Evolutionary conservation across 2,888 invertebrate species (phyloP).

Genomic region (Ophioninae sp.): DNA sequence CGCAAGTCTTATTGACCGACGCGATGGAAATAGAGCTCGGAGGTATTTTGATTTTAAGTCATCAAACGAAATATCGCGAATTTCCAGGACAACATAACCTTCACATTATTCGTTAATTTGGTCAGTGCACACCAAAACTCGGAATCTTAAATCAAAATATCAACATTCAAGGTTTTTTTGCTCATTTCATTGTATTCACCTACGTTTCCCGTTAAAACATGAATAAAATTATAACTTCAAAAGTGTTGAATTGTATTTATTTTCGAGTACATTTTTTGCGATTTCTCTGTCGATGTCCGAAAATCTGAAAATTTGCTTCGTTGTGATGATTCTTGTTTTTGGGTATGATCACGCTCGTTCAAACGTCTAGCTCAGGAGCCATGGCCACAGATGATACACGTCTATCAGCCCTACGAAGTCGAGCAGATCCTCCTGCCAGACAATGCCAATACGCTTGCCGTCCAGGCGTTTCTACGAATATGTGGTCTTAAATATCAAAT

Average conservation of each 20-base stretch:
- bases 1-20: slow-evolving; percentile 73
- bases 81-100: slow-evolving; percentile 37
- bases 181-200: background rate
- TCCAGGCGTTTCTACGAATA: slow-evolving; percentile 97
- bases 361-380: slow-evolving; percentile 89
- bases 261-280: background rate
- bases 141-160: background rate
- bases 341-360: background rate
- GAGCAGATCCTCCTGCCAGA: slow-evolving; percentile 97
- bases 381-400: slow-evolving; percentile 93
- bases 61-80: slow-evolving; percentile 3
- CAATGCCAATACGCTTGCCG: slow-evolving; percentile 95
- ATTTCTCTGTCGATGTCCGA: background rate
- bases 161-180: background rate
- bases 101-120: background rate
- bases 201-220: background rate
- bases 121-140: background rate
- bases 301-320: slow-evolving; percentile 2
- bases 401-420: slow-evolving; percentile 95
- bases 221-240: slow-evolving; percentile 7
- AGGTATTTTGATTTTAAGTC: slow-evolving; percentile 62
- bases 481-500: slow-evolving; percentile 92
- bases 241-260: background rate
- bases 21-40: slow-evolving; percentile 70
- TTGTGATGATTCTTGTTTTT: background rate